These are phyloP conservation scores for Eilema sororculum DNA, from an alignment of 2,888 invertebrate species.

Conservation along the genomic window DNA sequence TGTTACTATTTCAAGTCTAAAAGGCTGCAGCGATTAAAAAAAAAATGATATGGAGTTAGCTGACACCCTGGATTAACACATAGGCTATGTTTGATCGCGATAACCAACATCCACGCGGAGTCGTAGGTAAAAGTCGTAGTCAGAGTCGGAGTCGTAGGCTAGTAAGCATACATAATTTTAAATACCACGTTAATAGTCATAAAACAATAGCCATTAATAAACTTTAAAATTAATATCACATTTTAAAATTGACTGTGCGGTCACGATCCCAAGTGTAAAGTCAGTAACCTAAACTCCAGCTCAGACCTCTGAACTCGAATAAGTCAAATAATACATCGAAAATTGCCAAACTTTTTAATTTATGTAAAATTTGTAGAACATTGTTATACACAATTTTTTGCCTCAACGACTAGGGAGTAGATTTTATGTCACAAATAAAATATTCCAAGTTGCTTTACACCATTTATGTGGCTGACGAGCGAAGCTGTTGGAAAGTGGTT, in stretches of 20 bases:
- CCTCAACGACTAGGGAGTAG: neutral
- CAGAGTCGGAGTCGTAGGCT: too few species aligned
- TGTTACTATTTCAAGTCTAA: too few species aligned
- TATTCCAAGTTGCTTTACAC: neutral
- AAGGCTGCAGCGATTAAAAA: too few species aligned
- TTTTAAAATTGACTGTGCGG: neutral
- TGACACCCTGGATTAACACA: too few species aligned
- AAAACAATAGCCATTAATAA: neutral
- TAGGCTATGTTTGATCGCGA: too few species aligned
- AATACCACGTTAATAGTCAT: too few species aligned
- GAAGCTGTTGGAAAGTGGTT: too few species aligned
- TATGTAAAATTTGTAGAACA: neutral
- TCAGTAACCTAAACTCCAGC: neutral
- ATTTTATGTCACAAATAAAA: neutral
- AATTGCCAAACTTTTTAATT: neutral
- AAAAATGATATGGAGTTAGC: too few species aligned
- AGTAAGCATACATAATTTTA: too few species aligned
- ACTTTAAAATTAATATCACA: neutral
- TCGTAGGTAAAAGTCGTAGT: too few species aligned
- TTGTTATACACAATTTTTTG: neutral
- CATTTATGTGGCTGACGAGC: too few species aligned
- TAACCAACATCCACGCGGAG: too few species aligned
- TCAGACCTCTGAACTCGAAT: neutral
- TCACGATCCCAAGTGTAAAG: neutral
- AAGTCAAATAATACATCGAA: neutral